phyloP scores from a whole-genome alignment of 2,888 invertebrate genomes.

The Agapostemon virescens region DNA sequence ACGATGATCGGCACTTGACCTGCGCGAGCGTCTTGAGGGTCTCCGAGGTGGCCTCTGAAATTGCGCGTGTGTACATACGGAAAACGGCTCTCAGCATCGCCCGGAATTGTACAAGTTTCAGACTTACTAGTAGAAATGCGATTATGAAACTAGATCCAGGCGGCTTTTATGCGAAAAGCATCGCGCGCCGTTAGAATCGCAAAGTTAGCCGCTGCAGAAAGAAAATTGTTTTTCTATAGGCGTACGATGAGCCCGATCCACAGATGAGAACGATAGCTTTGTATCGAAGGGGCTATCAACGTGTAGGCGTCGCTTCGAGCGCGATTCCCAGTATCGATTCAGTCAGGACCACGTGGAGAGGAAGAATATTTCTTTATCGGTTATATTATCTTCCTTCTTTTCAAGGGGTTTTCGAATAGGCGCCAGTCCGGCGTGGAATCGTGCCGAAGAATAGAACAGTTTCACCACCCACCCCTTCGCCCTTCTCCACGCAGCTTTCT shows the following conservation, averaged over 20 bases:
- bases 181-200: slow-evolving; percentile 1
- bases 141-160: slow-evolving; percentile 36
- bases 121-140: too few species aligned
- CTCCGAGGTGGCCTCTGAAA: too few species aligned
- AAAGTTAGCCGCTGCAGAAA: slow-evolving; percentile 23
- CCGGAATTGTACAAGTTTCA: too few species aligned
- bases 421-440: slow-evolving; percentile 17
- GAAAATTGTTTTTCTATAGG: slow-evolving; percentile 62
- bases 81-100: too few species aligned
- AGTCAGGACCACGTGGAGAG: slow-evolving; percentile 49
- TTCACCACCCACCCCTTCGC: background rate
- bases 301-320: slow-evolving; percentile 66
- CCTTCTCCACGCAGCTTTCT: background rate
- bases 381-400: slow-evolving; percentile 45
- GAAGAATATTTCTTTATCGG: slow-evolving; percentile 53
- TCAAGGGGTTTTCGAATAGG: slow-evolving; percentile 19
- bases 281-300: slow-evolving; percentile 52
- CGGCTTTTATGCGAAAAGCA: slow-evolving; percentile 10
- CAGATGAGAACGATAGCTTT: slow-evolving; percentile 52
- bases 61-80: too few species aligned
- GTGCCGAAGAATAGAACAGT: slow-evolving; percentile 4
- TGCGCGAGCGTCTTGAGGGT: too few species aligned
- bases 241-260: slow-evolving; percentile 27
- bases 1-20: too few species aligned
- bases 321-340: slow-evolving; percentile 68